These are phyloP conservation scores for Lordiphosa mommai DNA, from an alignment of 1,140 invertebrate genomes.

Conservation along the genomic window DNA sequence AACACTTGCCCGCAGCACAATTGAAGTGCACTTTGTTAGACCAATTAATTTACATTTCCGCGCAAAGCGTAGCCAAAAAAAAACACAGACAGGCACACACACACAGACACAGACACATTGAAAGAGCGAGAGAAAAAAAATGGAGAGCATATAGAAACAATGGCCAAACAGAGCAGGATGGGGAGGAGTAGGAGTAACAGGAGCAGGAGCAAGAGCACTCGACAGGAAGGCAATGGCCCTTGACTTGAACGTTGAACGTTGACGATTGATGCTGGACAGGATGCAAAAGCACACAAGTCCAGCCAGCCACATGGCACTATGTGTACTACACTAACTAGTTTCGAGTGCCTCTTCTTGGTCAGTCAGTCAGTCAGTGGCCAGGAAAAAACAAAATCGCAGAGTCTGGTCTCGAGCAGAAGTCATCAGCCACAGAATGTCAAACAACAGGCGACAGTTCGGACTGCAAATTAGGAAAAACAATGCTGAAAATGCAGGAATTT, in stretches of 20 bases:
- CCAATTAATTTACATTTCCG: constrained; percentile 78
- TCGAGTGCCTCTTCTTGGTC: constrained; percentile 46
- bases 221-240: constrained; percentile 55
- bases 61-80: constrained; percentile 55
- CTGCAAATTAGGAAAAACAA: no score
- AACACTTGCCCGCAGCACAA: constrained; percentile 49
- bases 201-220: constrained; percentile 32
- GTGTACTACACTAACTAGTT: constrained; percentile 47
- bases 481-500: no score
- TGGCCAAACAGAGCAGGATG: constrained; percentile 2
- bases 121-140: constrained; percentile 23
- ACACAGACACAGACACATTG: constrained; percentile 11
- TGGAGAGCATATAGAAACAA: constrained; percentile 8
- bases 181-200: constrained; percentile 10
- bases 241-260: constrained; percentile 46
- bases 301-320: constrained; percentile 1
- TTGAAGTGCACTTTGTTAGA: constrained; percentile 75
- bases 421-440: no score
- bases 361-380: constrained; percentile 30
- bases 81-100: background rate
- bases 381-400: constrained; percentile 5
- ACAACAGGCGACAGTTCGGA: background rate
- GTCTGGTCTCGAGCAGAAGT: background rate
- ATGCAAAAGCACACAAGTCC: constrained; percentile 25
- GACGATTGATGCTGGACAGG: constrained; percentile 23